Percentiles rank a stretch among this genome's conserved stretches.
These are phyloP conservation scores for Calidris pygmaea DNA, from an alignment of 2,113 vertebrate species.

Conservation along the genomic window DNA sequence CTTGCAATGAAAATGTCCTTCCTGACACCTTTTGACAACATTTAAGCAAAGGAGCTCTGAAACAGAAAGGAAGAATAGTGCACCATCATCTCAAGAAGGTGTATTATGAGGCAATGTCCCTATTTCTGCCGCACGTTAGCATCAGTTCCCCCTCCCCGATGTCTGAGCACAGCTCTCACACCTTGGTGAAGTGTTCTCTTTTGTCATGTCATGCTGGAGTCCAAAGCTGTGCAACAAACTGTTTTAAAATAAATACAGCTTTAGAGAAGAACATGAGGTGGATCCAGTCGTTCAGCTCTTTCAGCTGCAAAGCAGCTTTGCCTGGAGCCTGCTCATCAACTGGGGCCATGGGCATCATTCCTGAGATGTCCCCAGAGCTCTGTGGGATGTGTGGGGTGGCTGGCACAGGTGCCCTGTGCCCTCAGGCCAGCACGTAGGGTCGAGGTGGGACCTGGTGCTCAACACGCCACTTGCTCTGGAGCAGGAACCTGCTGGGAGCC, in stretches of 20 bases:
- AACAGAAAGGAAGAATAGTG: not conserved
- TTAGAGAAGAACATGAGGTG: not conserved
- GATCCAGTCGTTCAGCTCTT: not conserved
- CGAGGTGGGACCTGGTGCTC: fast-evolving
- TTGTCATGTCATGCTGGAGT: not conserved
- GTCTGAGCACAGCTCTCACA: not conserved
- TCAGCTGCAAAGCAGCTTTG: not conserved
- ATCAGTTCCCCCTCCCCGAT: not conserved
- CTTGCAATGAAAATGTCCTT: not conserved
- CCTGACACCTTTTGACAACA: not conserved
- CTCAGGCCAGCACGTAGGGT: not conserved
- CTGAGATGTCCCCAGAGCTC: not conserved
- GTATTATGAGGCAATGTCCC: not conserved
- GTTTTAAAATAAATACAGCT: not conserved
- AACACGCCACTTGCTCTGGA: fast-evolving
- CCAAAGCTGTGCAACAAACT: not conserved
- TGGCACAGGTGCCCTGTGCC: not conserved
- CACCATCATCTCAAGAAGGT: not conserved
- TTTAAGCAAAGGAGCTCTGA: not conserved
- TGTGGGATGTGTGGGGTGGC: not conserved
- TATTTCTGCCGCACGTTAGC: not conserved
- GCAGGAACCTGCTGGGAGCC: not conserved
- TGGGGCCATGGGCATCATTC: not conserved
- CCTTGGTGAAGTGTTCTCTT: not conserved
- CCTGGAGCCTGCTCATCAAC: not conserved